Percentiles rank a stretch among this genome's conserved stretches.
Evolutionary conservation across 1,140 invertebrate species (phyloP).

Genomic region (Bombyx mori): DNA sequence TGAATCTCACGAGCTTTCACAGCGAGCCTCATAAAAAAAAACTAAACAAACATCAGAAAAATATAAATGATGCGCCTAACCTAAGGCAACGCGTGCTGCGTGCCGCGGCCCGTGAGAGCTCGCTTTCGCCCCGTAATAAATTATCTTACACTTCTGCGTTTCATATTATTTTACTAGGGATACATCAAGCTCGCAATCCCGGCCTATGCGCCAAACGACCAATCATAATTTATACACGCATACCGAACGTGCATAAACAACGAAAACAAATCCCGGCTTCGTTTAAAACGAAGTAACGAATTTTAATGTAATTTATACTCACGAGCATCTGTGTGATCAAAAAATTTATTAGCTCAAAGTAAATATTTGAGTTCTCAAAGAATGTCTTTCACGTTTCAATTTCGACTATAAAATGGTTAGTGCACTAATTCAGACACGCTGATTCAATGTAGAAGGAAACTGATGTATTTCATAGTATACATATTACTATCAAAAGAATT

Average conservation of each 20-base stretch:
- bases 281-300: conserved; percentile 15
- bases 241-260: conserved; percentile 30
- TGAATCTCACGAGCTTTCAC: conserved; percentile 44
- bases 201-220: conserved; percentile 40
- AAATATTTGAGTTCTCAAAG: no score
- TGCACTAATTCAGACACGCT: no score
- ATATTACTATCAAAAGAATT: no score
- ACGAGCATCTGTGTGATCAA: no score
- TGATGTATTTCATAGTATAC: no score
- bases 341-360: no score
- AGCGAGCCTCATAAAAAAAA: conserved; percentile 47
- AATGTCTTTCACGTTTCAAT: no score
- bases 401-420: no score
- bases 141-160: conserved; percentile 57
- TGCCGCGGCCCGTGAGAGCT: conserved; percentile 37
- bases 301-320: neutral
- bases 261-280: conserved; percentile 30
- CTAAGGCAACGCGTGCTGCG: conserved; percentile 49
- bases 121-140: conserved; percentile 59
- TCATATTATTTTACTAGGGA: conserved; percentile 57
- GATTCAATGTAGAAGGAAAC: no score
- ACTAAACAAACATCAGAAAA: conserved; percentile 64
- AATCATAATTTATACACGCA: conserved; percentile 49
- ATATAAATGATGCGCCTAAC: conserved; percentile 67
- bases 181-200: conserved; percentile 56